A percentile compares a stretch with the other conserved stretches of the same genome.
Conservation (phyloP, 2,888 invertebrate species). For the Pheosia tremula region DNA sequence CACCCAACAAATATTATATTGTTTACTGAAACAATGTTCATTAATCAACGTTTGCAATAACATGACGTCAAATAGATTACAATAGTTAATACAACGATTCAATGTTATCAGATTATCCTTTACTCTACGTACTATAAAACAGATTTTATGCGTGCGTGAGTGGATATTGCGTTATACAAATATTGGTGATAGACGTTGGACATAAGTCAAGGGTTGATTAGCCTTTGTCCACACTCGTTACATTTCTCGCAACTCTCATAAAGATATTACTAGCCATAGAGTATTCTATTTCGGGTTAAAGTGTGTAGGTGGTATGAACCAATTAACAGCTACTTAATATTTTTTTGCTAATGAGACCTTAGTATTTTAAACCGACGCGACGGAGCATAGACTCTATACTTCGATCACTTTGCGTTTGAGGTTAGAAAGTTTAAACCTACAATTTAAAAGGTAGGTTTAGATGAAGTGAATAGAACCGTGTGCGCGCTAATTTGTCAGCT, state of each 20-base stretch:
- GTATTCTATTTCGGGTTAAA: too few species aligned
- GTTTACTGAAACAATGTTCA: background rate
- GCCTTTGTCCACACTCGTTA: background rate
- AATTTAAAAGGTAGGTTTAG: background rate
- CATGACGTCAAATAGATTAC: slow-evolving; percentile 20
- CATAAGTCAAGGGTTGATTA: slow-evolving; percentile 3
- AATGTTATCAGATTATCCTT: slow-evolving; percentile 23
- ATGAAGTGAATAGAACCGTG: background rate
- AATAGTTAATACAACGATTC: slow-evolving; percentile 11
- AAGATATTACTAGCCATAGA: too few species aligned
- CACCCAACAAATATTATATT: background rate
- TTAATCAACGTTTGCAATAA: slow-evolving; percentile 9
- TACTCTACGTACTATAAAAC: slow-evolving; percentile 16
- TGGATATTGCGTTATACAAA: slow-evolving; percentile 27
- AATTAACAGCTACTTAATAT: too few species aligned
- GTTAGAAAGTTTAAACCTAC: background rate
- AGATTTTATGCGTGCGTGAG: slow-evolving; percentile 26
- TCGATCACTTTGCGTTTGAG: background rate
- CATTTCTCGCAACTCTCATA: background rate
- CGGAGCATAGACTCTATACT: too few species aligned
- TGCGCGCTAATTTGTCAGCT: slow-evolving; percentile 36
- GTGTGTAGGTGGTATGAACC: too few species aligned
- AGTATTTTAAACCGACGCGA: too few species aligned
- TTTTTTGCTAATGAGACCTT: too few species aligned
- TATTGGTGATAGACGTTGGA: slow-evolving; percentile 24